Percentiles rank a stretch among this genome's conserved stretches.
These are phyloP conservation scores for Leptarthrus brevirostris DNA, from an alignment of 2,888 invertebrate species.

Conservation along the genomic window DNA sequence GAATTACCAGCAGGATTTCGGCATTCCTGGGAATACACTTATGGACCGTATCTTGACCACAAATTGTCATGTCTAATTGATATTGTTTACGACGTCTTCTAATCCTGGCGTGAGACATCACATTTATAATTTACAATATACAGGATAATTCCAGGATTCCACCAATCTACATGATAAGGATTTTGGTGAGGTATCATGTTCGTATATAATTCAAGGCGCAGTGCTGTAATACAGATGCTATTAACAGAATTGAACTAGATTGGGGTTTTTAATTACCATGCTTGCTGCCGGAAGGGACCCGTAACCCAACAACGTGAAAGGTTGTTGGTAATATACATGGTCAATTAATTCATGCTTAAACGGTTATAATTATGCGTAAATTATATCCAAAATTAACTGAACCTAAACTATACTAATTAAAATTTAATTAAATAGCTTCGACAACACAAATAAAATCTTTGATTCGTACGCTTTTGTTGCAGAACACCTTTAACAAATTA, in stretches of 20 bases:
- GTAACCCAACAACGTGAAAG: no score
- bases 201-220: conserved; percentile 21
- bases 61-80: conserved; percentile 47
- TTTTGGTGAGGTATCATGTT: conserved; percentile 2
- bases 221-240: conserved; percentile 2
- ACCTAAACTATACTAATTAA: no score
- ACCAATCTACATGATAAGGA: conserved; percentile 17
- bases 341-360: no score
- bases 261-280: conserved; percentile 15
- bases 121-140: conserved; percentile 45
- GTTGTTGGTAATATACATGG: no score
- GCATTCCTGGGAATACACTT: conserved; percentile 29
- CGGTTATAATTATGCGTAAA: no score
- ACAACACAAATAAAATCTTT: no score
- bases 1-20: conserved; percentile 16
- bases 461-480: no score
- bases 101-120: conserved; percentile 34
- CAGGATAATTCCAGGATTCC: conserved; percentile 20
- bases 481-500: no score
- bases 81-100: conserved; percentile 41
- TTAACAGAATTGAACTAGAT: conserved; percentile 10
- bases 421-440: no score
- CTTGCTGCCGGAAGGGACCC: background rate
- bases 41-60: conserved; percentile 37
- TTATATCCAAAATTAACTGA: no score